Evolutionary conservation across 2,113 vertebrate species (phyloP), one percentile per base, ranked within the genome.

Genomic region (Rhinogobius similis): DNA sequence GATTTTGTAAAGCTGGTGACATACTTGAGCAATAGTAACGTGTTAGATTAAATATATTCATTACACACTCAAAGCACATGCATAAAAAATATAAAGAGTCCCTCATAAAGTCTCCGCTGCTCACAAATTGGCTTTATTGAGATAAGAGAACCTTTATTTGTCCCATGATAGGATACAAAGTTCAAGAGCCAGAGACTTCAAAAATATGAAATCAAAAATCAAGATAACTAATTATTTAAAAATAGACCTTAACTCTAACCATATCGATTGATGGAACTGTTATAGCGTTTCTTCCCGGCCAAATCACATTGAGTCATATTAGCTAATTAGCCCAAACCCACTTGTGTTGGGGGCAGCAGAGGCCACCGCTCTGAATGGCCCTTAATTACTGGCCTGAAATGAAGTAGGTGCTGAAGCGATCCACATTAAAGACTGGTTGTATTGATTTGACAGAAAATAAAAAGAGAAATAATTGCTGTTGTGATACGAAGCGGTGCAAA

Each of bases 361-460:
- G 78, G 91, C 82, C 79, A 89, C 81, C 77, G 68, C 84, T 92
- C 79, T 82, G 87, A 90, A 89, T 81, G 80, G 84, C 87, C 75
- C 85, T 91, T 92, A 92, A 92, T 92, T 91, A 92, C 88, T 88
- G 70, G 76, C 68, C 70, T 88, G 87, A 90, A 91, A 90, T 86
- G 61, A 93, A 93, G 87, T 87, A 88, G 77, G 83, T 81, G 82
- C 83, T 85, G 87, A 87, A 79, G 82, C 72, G 53, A 78, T 77
- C 70, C 65, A 82, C 79, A 78, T 82, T 87, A 83, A 86, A 79
- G 67, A 62, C 38, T 73, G 86, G 80, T 79, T 55, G 77, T 91
- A 91, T 87, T 87, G 90, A 92, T 89, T 90, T 91, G 86, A 86
- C 68, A 73, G 70, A 48, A 41, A 75, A 72, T 77, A 65, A 77